Base-by-base conservation (phyloP, 2,888 invertebrate genomes). In the Artemia sp. region DNA sequence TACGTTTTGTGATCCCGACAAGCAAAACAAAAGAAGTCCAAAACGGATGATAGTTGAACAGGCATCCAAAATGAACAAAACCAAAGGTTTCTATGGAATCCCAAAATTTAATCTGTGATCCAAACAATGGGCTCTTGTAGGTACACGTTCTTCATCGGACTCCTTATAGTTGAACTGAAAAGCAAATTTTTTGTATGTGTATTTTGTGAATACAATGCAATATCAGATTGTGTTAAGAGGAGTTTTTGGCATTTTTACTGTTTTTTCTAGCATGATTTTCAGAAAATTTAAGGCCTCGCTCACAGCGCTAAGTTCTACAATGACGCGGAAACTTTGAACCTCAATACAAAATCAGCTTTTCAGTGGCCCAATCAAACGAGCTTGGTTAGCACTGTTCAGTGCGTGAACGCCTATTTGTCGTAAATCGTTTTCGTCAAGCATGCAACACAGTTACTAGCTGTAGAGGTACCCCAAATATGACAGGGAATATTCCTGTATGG, bases 231-330 rank as follows among this genome's bases (percentile, higher is more conserved):
- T 53, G 58, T 53, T 53, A 53, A 53, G 58, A 53, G 58, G 58
- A 53, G 58, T 53, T 53, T 53, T 53, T 53, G 58, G 58, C 58
- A 53, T 53, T 53, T 53, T 53, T 53, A 53, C 58, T 53, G 58
- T 53, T 53, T 53, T 53, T 7, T 53, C 58, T 53, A 53, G 12
- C 58, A 53, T 12, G n/a, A 53, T 53, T 3, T 53, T 53, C 58
- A 53, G 58, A 14, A 53, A 5, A 53, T 53, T 53, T 14, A 38
- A 38, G 58, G 3, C 14, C 14, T 5, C 3, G 14, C n/a, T 53
- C 14, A n/a, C 12, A 53, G n/a, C 14, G 58, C 12, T n/a, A 53
- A 53, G 58, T 14, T 14, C 12, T 53, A 53, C 58, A 0, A 7
- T 53, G 58, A 53, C 58, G 58, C 7, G 14, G 58, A 12, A 53